Base-by-base conservation (phyloP, 2,113 vertebrate species). In the Hirundichthys speculiger region DNA sequence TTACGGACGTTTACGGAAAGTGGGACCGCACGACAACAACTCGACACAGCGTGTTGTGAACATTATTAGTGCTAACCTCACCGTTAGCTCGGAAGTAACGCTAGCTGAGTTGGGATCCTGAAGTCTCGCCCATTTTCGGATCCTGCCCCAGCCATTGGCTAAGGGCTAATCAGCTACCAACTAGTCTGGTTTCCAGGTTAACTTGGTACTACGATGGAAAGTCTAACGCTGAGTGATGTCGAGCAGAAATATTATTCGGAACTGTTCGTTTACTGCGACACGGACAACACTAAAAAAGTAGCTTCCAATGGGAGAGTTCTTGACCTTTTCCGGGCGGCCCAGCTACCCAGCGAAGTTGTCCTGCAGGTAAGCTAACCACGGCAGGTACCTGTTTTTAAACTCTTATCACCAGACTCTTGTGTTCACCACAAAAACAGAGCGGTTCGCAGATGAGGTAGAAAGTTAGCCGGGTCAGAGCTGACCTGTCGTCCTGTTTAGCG, bases 241-340 rank as follows among this genome's bases (percentile, higher is more conserved):
- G 96, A 98, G 92, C 96, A 98, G 93, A 97, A 96, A 82, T 98
- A 97, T 77, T 98, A 98, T 86, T 96, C 96, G 85, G 96, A 98
- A 59, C 90, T 98, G 84, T 98, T 98, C 92, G 88, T 94, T 34
- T 98, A 97, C 93, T 98, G 96, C 93, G 96, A 98, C 93, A 96
- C 95, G 77, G 96, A 98, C 86, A 96, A 95, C 93, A 95, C 96
- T 78, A 97, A 98, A 88, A 98, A 98, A 93, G 95, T 98, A 90
- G 95, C 95, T 62, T 95, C 95, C 82, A 95, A 95, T 77, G 95
- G 94, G 65, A 93, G 95, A 83, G 96, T 98, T 82, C 91, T 96
- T 79, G 96, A 98, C 90, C 95, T 98, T 59, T 97, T 98, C 93
- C 93, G 96, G 90, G 96, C 96, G 92, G 96, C 96, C 82, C 96